Evolutionary conservation across 1,140 invertebrate genomes (phyloP).

Genomic region (Oscheius sp.): DNA sequence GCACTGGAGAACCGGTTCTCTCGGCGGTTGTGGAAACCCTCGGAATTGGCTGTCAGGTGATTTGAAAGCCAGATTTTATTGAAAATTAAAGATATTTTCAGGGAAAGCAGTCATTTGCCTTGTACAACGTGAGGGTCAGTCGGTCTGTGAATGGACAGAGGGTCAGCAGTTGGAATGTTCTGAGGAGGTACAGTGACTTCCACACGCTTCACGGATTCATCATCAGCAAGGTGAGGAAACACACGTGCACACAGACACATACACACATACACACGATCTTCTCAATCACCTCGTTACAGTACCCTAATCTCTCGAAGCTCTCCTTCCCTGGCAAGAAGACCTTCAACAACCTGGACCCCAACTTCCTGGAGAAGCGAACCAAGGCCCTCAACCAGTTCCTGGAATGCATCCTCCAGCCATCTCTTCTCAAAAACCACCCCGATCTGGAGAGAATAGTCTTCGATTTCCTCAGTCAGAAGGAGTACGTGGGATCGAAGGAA

Average conservation of each 20-base stretch:
- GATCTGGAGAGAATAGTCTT: slow-evolving; percentile 72
- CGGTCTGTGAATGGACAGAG: slow-evolving; percentile 60
- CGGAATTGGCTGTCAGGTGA: slow-evolving; percentile 53
- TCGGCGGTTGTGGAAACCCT: slow-evolving; percentile 51
- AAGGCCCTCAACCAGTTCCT: slow-evolving; percentile 57
- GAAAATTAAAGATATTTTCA: not conserved
- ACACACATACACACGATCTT: no score
- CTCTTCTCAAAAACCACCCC: slow-evolving; percentile 69
- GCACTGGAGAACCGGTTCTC: slow-evolving; percentile 34
- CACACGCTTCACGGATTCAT: slow-evolving; percentile 73
- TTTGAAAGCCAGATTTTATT: not conserved
- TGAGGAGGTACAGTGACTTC: slow-evolving; percentile 80
- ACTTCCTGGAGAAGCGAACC: slow-evolving; percentile 81
- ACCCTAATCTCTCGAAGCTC: slow-evolving; percentile 75
- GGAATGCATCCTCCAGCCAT: slow-evolving; percentile 68
- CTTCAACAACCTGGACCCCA: slow-evolving; percentile 84
- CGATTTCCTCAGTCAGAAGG: slow-evolving; percentile 75
- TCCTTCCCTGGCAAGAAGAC: slow-evolving; percentile 87
- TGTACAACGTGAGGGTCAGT: slow-evolving; percentile 81
- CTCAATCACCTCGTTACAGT: slow-evolving; percentile 66
- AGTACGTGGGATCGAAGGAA: slow-evolving; percentile 70
- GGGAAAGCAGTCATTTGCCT: slow-evolving; percentile 77
- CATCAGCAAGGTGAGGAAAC: slow-evolving; percentile 69
- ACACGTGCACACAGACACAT: no score
- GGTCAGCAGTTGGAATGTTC: slow-evolving; percentile 69